Percentiles rank a stretch among this genome's conserved stretches.
Evolutionary conservation across 1,140 invertebrate species (phyloP).

Genomic region (Sitodiplosis mosellana): DNA sequence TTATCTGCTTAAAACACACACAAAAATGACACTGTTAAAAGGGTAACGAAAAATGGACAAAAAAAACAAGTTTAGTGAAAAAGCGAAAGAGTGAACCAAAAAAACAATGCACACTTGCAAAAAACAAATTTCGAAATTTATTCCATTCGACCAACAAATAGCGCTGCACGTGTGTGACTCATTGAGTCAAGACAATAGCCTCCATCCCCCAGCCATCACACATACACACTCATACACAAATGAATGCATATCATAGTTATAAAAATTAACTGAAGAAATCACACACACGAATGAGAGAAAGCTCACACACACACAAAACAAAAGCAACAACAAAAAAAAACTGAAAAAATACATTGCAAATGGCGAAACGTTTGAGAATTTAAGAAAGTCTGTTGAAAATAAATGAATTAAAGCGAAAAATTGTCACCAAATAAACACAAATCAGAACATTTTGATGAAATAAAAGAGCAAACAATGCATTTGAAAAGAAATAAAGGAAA

Average conservation of each 20-base stretch:
- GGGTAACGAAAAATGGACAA: background rate
- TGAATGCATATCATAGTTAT: constrained; percentile 75
- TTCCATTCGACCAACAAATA: background rate
- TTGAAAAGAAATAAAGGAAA: too few relatives aligned
- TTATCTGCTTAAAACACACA: background rate
- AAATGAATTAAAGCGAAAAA: too few relatives aligned
- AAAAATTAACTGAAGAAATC: constrained; percentile 28
- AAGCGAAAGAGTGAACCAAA: background rate
- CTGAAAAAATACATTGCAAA: too few relatives aligned
- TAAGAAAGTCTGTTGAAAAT: too few relatives aligned
- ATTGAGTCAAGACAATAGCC: background rate
- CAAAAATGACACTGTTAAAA: background rate
- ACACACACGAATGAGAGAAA: too few relatives aligned
- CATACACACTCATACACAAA: constrained; percentile 26
- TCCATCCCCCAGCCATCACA: constrained; percentile 29
- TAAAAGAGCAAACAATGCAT: too few relatives aligned
- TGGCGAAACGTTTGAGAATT: too few relatives aligned
- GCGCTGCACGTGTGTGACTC: background rate
- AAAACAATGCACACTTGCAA: too few relatives aligned
- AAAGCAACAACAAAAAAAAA: too few relatives aligned
- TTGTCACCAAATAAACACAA: too few relatives aligned
- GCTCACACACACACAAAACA: too few relatives aligned
- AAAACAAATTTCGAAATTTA: background rate
- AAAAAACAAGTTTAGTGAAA: background rate
- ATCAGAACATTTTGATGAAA: too few relatives aligned